Evolutionary conservation across 2,888 invertebrate genomes (phyloP).

Genomic region (Dione juno): DNA sequence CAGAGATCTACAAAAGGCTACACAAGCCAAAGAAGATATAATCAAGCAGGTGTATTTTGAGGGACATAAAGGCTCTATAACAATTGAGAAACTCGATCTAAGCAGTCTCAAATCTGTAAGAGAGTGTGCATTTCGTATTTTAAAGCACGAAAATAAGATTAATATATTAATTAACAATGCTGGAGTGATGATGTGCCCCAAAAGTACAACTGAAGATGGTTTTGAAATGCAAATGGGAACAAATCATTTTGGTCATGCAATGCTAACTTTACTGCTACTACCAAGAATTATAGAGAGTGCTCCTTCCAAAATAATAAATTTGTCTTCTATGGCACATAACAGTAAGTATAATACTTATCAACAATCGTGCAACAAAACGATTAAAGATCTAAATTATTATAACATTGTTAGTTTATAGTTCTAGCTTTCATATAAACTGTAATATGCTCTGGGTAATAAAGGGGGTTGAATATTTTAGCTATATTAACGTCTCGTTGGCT

Average conservation of each 20-base stretch:
- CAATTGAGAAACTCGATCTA: constrained; percentile 83
- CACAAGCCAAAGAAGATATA: constrained; percentile 84
- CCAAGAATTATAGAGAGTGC: constrained; percentile 85
- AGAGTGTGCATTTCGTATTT: constrained; percentile 80
- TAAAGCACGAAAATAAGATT: constrained; percentile 82
- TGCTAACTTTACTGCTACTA: constrained; percentile 85
- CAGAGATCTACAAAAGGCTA: constrained; percentile 79
- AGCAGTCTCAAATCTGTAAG: constrained; percentile 84
- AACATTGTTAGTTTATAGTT: too few species aligned
- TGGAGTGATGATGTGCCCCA: constrained; percentile 88
- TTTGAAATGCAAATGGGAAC: constrained; percentile 88
- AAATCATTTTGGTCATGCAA: constrained; percentile 88
- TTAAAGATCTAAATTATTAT: too few species aligned
- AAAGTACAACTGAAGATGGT: constrained; percentile 86
- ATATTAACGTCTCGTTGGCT: too few species aligned
- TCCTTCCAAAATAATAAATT: constrained; percentile 86
- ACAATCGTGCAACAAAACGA: too few species aligned
- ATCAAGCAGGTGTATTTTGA: constrained; percentile 59
- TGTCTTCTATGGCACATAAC: constrained; percentile 83
- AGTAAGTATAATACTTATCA: constrained; percentile 61
- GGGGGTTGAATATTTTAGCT: too few species aligned
- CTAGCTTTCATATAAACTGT: too few species aligned
- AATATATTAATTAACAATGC: constrained; percentile 89
- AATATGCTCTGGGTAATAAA: too few species aligned
- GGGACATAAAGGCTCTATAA: constrained; percentile 68